A percentile compares a stretch with the other conserved stretches of the same genome.
These are phyloP conservation scores for Mus pahari DNA, from an alignment of 2,113 vertebrate genomes.

Conservation along the genomic window DNA sequence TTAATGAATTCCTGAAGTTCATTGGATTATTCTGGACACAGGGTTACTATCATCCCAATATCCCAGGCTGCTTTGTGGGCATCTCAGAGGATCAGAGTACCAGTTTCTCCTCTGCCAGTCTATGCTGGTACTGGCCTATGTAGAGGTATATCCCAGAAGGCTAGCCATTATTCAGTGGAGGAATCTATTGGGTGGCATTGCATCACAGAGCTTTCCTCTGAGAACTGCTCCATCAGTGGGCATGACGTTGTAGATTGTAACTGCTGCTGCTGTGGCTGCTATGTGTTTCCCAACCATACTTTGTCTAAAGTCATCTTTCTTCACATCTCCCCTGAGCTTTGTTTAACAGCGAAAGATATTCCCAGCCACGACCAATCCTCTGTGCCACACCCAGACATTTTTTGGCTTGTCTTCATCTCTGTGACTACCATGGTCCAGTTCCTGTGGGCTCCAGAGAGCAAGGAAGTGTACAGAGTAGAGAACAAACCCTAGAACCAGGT, in stretches of 20 bases:
- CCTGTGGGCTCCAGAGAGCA: not conserved
- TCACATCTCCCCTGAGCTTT: not conserved
- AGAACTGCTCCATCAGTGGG: not conserved
- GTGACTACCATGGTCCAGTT: not conserved
- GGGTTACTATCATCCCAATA: not conserved
- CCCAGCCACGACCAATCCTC: not conserved
- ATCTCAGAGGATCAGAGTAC: not conserved
- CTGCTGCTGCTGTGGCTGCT: not conserved
- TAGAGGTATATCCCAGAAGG: not conserved
- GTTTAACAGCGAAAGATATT: not conserved
- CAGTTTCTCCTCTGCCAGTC: not conserved
- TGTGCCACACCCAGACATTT: not conserved
- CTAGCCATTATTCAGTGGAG: not conserved
- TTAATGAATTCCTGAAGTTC: not conserved
- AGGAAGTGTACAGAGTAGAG: not conserved
- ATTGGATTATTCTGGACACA: not conserved
- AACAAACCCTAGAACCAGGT: not conserved
- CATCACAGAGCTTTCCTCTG: not conserved
- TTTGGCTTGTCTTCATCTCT: not conserved
- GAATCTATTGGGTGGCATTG: not conserved
- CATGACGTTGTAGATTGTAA: not conserved
- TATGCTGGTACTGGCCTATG: not conserved
- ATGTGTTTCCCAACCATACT: not conserved
- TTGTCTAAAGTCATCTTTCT: not conserved
- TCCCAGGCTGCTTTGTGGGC: not conserved